Evolutionary conservation across 1,140 invertebrate species (phyloP).

Genomic region (Stegodyphus mimosarum): DNA sequence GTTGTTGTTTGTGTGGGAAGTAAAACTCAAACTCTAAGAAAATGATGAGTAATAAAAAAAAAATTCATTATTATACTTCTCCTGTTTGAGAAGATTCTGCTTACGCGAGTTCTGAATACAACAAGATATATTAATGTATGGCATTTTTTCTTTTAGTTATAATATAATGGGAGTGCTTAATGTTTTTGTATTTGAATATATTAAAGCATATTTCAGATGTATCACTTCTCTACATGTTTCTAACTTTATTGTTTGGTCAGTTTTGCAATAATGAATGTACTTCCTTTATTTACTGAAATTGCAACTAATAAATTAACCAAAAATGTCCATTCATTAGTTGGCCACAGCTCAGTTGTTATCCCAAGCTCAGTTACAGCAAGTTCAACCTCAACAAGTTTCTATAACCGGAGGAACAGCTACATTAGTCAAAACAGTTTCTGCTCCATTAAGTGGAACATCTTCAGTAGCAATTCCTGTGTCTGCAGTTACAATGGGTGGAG

Average conservation of each 20-base stretch:
- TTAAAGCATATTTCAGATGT: neutral
- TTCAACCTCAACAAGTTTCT: constrained; percentile 65
- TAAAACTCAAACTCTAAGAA: no score
- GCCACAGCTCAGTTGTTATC: constrained; percentile 72
- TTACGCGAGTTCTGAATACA: no score
- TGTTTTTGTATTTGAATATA: neutral
- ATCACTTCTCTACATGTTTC: neutral
- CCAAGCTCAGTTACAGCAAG: constrained; percentile 71
- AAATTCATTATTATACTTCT: no score
- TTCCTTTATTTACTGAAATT: neutral
- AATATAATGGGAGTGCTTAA: neutral
- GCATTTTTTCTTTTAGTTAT: neutral
- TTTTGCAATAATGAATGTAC: neutral
- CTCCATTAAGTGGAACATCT: constrained; percentile 38
- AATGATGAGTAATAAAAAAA: no score
- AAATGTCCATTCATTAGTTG: constrained; percentile 62
- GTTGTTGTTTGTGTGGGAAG: no score
- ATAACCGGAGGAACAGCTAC: constrained; percentile 46
- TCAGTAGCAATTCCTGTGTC: constrained; percentile 63
- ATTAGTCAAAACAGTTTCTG: constrained; percentile 18
- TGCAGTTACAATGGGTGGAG: constrained; percentile 63
- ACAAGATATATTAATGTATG: no score
- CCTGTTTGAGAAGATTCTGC: no score
- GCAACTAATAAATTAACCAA: neutral
- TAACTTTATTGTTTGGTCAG: neutral